phyloP scores from a whole-genome alignment of 2,888 invertebrate species.

The Leptopilina syphax region DNA sequence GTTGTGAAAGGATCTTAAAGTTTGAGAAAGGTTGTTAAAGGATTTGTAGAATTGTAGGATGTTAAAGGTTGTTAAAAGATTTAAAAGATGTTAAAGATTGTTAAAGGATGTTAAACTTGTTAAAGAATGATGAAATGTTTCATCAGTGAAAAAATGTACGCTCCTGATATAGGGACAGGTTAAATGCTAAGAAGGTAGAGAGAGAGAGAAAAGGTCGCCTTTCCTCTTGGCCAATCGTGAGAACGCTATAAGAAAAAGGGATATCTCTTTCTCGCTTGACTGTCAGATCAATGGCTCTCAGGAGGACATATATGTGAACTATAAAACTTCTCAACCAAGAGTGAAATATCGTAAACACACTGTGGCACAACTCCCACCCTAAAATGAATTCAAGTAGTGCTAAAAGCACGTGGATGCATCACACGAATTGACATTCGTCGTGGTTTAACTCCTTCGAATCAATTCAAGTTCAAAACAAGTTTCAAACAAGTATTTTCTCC shows the following conservation, averaged over 20 bases:
- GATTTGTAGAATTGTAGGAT: too few species aligned
- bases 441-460: background rate
- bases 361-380: too few species aligned
- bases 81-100: too few species aligned
- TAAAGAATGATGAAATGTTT: too few species aligned
- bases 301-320: slow-evolving; percentile 20
- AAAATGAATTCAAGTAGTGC: slow-evolving; percentile 1
- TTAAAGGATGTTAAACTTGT: too few species aligned
- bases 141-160: too few species aligned
- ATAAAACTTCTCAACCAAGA: slow-evolving; percentile 5
- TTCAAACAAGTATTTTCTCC: background rate
- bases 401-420: slow-evolving; percentile 24
- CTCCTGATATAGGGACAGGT: slow-evolving; percentile 1
- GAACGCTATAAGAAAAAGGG: slow-evolving; percentile 35
- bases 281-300: slow-evolving; percentile 32
- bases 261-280: slow-evolving; percentile 30
- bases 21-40: too few species aligned
- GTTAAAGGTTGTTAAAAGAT: too few species aligned
- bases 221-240: slow-evolving; percentile 26
- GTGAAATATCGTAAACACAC: slow-evolving; percentile 45
- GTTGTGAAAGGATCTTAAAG: too few species aligned
- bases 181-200: background rate
- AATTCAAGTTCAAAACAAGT: slow-evolving; percentile 9
- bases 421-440: background rate
- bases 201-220: slow-evolving; percentile 18